A percentile compares a stretch with the other conserved stretches of the same genome.
Conservation (phyloP, 2,797 vertebrate species). For the Sylvia borin region DNA sequence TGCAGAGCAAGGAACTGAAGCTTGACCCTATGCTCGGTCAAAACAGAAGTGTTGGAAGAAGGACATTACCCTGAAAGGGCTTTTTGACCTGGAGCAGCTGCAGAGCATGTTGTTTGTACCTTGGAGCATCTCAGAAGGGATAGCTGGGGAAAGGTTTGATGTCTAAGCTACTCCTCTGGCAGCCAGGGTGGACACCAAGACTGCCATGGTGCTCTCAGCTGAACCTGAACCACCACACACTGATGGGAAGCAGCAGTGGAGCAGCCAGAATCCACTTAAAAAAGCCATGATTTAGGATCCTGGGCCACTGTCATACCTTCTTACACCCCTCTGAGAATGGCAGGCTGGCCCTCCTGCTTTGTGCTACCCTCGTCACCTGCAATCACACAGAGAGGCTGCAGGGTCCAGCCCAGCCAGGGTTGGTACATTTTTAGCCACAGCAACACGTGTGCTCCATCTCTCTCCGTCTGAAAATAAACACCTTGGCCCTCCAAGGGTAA, state of each 20-base stretch:
- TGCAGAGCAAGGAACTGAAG: background rate
- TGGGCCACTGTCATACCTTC: background rate
- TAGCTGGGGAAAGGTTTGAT: background rate
- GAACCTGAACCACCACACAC: background rate
- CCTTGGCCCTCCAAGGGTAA: background rate
- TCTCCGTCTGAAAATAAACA: background rate
- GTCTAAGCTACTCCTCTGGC: background rate
- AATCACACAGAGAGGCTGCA: too few species aligned
- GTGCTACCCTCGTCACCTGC: background rate
- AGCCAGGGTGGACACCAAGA: background rate
- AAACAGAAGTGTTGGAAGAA: background rate
- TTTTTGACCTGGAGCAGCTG: background rate
- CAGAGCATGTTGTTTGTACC: background rate
- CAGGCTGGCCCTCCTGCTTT: background rate
- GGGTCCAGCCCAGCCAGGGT: background rate
- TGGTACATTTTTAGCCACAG: background rate
- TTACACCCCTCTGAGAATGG: background rate
- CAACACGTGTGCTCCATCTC: accelerated
- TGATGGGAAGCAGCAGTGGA: background rate
- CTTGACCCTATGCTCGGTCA: background rate
- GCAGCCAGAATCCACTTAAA: background rate
- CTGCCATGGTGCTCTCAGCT: background rate
- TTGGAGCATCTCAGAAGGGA: background rate
- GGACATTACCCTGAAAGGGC: background rate
- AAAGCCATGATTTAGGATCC: background rate